These are phyloP conservation scores for Eupithecia subfuscata DNA, from an alignment of 2,888 invertebrate genomes.

Conservation along the genomic window DNA sequence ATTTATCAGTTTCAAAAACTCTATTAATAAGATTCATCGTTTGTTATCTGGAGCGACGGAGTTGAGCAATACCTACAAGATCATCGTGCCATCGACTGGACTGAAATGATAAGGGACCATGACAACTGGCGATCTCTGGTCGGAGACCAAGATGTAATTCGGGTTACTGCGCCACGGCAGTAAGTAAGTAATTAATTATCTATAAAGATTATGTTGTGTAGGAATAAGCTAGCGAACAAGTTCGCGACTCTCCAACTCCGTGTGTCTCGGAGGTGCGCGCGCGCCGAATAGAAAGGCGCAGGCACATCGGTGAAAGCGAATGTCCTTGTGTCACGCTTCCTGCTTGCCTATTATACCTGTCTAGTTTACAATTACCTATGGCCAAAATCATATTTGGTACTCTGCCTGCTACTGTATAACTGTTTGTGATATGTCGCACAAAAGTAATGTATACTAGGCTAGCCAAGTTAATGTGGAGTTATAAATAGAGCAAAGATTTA, in stretches of 20 bases:
- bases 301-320: conserved; percentile 60
- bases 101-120: too few species aligned
- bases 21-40: too few species aligned
- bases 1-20: too few species aligned
- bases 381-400: background rate
- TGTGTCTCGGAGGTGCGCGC: conserved; percentile 45
- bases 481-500: too few species aligned
- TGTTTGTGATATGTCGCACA: background rate
- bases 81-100: too few species aligned
- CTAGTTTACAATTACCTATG: conserved; percentile 6
- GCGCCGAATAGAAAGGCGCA: conserved; percentile 71
- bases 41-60: too few species aligned
- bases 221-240: background rate
- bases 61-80: too few species aligned
- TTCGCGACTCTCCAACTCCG: background rate
- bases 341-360: conserved; percentile 46
- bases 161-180: too few species aligned
- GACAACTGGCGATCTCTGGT: too few species aligned
- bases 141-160: too few species aligned
- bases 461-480: background rate
- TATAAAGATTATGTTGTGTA: background rate
- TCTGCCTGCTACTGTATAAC: background rate
- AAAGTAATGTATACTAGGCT: background rate
- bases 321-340: conserved; percentile 64
- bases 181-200: too few species aligned